These are phyloP conservation scores for Heteromormyrus szaboi DNA, from an alignment of 2,797 vertebrate genomes.

Conservation along the genomic window DNA sequence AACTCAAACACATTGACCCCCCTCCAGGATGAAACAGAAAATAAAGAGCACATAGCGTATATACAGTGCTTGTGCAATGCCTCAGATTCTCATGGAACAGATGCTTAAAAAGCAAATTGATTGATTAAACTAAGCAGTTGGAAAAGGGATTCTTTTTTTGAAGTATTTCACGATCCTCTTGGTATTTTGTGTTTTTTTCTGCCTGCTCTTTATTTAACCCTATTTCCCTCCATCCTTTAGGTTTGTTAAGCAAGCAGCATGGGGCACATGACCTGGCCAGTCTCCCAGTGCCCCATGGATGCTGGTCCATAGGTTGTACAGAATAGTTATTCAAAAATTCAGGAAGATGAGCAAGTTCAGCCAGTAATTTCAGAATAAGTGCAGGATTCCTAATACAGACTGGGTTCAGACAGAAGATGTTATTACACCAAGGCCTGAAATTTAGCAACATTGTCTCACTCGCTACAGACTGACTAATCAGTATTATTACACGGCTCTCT, in stretches of 20 bases:
- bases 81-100: background rate
- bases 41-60: background rate
- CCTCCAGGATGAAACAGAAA: background rate
- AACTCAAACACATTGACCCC: background rate
- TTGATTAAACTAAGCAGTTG: background rate
- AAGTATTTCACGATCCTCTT: slow-evolving; percentile 17
- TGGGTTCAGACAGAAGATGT: background rate
- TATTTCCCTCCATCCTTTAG: background rate
- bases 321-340: background rate
- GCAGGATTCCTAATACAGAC: background rate
- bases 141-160: slow-evolving; percentile 18
- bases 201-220: background rate
- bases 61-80: slow-evolving; percentile 17
- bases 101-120: slow-evolving; percentile 4
- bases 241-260: background rate
- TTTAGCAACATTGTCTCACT: background rate
- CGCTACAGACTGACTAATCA: background rate
- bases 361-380: background rate
- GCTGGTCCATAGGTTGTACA: background rate
- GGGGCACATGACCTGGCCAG: background rate
- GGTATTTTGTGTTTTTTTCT: slow-evolving; percentile 7
- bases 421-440: background rate
- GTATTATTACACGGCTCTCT: too few relatives aligned
- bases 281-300: background rate
- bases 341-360: background rate